Evolutionary conservation across 1,140 invertebrate species (phyloP).

Genomic region (Melipona quadrifasciata): DNA sequence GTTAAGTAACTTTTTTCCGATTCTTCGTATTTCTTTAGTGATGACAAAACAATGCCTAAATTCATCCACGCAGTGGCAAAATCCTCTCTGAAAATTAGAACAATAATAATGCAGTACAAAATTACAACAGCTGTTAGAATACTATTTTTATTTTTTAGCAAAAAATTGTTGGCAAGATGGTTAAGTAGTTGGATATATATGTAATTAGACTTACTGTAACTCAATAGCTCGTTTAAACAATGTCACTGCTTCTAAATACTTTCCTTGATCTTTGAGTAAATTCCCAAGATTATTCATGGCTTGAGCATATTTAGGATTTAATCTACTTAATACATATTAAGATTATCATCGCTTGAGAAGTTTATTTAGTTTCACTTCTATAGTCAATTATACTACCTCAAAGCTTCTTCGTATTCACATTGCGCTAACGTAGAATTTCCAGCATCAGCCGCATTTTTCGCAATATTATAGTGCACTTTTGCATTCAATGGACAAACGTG

Average conservation of each 20-base stretch:
- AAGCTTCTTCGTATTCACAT: constrained; percentile 89
- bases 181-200: background rate
- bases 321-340: constrained; percentile 78
- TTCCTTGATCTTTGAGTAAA: constrained; percentile 90
- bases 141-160: background rate
- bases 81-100: constrained; percentile 84
- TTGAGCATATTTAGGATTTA: constrained; percentile 96
- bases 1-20: constrained; percentile 91
- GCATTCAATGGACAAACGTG: constrained; percentile 93
- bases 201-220: constrained; percentile 84
- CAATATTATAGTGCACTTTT: constrained; percentile 98
- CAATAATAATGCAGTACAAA: constrained; percentile 10
- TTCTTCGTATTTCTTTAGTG: constrained; percentile 86
- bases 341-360: background rate
- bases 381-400: constrained; percentile 84
- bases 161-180: background rate
- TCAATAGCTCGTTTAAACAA: constrained; percentile 89
- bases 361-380: constrained; percentile 1
- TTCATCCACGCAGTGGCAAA: constrained; percentile 99
- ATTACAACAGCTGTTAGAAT: too few relatives aligned
- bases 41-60: constrained; percentile 94
- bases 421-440: constrained; percentile 87
- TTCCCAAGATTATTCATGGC: constrained; percentile 99
- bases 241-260: constrained; percentile 88
- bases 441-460: constrained; percentile 91